Evolutionary conservation across 2,888 invertebrate genomes (phyloP), one percentile per base, ranked within the genome.

Genomic region (Mylabris sibirica): DNA sequence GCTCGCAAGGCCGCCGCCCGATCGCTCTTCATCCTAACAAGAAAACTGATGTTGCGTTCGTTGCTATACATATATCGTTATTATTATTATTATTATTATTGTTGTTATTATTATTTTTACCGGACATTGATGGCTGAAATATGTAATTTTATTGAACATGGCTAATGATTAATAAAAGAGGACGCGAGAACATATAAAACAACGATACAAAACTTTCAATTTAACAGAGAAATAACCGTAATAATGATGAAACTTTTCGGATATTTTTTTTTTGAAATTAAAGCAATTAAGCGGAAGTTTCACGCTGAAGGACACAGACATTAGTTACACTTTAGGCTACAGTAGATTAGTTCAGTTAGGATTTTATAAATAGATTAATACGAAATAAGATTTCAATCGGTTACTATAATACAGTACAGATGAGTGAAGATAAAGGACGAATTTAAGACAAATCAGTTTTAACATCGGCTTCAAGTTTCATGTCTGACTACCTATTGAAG

Each of bases 1-100:
- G 2, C 17, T 79, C 75, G 78, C 80, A 80, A 81, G 80, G 81
- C 79, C 81, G 80, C 75, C 77, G 70, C 72, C 75, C 74, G 72
- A 67, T 65, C 70, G 74, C 67, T 73, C 69, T 72, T 72, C 69
- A 74, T 75, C 71, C 73, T 72, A 24, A 59, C 67, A 44, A 41
- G 53, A n/a, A 14, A 59, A 24, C n/a, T 38, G 62, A 66, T 66
- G 65, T 63, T 38, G 35, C 74, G 74, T 75, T 30, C 30, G 30
- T 30, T 30, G 8, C 30, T 26, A 8, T 30, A n/a, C n/a, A n/a
- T 3, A 30, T 6, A 3, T 30, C 75, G 76, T 76, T 77, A 75
- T 72, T 72, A 70, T 66, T 59, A 59, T 60, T 65, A 49, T 22
- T 59, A 59, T 60, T 17, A 8, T 44, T 44, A 5, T 8, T 17